Evolutionary conservation across 2,888 invertebrate species (phyloP).

Genomic region (Melanostoma scalare): DNA sequence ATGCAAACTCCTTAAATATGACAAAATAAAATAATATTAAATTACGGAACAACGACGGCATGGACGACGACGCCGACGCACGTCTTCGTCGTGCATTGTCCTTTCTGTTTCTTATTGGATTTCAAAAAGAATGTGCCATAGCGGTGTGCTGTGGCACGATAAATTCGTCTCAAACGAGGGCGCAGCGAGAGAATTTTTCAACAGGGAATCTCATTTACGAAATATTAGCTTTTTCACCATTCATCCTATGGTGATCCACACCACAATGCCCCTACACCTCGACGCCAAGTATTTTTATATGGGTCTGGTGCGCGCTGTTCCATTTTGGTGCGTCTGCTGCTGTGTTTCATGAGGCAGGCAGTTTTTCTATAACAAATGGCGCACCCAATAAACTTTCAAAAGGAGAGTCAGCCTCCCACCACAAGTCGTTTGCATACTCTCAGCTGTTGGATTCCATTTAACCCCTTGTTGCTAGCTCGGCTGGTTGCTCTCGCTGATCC

Average conservation of each 20-base stretch:
- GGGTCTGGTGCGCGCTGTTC: conserved; percentile 14
- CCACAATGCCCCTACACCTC: neutral
- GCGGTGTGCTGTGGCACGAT: conserved; percentile 2
- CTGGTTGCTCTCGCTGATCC: conserved; percentile 11
- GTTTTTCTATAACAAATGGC: conserved; percentile 66
- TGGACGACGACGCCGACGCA: neutral
- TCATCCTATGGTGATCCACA: conserved; percentile 1
- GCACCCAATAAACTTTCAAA: conserved; percentile 65
- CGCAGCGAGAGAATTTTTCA: conserved; percentile 31
- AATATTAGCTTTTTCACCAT: conserved; percentile 51
- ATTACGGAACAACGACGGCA: conserved; percentile 40
- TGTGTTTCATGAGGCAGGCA: conserved; percentile 52
- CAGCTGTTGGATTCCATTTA: conserved; percentile 65
- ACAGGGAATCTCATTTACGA: conserved; percentile 42
- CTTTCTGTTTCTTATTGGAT: conserved; percentile 46
- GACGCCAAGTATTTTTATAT: conserved; percentile 7
- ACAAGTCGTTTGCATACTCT: conserved; percentile 33
- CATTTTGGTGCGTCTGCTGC: conserved; percentile 43
- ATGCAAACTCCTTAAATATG: conserved; percentile 66
- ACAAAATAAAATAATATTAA: conserved; percentile 58
- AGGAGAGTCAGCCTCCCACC: conserved; percentile 54
- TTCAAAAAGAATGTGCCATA: conserved; percentile 34
- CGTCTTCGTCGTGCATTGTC: conserved; percentile 48
- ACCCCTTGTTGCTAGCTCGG: conserved; percentile 64
- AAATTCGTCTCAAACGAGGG: conserved; percentile 28